Percentiles rank a stretch among this genome's conserved stretches.
phyloP scores from a whole-genome alignment of 2,888 invertebrate species.

The Tinea trinotella region DNA sequence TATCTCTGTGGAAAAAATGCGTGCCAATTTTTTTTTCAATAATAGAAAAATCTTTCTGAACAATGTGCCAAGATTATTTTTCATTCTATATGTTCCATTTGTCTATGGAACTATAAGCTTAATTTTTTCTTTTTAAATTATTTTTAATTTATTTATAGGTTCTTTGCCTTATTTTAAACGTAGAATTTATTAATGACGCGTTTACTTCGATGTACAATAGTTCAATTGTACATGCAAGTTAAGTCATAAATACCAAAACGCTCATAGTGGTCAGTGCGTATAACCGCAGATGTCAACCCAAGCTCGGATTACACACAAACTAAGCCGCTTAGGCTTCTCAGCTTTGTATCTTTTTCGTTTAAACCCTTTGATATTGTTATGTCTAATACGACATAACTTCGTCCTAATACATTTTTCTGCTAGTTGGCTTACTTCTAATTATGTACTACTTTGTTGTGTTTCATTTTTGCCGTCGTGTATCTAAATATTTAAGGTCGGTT shows the following conservation, averaged over 20 bases:
- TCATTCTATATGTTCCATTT: no score
- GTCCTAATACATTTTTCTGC: not conserved
- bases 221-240: slow-evolving; percentile 3
- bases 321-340: slow-evolving; percentile 13
- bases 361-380: slow-evolving; percentile 11
- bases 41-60: no score
- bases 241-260: not conserved
- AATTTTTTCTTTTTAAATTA: no score
- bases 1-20: no score
- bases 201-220: no score
- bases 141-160: no score
- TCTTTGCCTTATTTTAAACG: no score
- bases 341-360: slow-evolving; percentile 6
- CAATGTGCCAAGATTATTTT: no score
- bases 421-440: not conserved
- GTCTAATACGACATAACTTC: not conserved
- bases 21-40: no score
- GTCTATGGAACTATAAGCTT: no score
- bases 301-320: slow-evolving; percentile 8
- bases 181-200: no score
- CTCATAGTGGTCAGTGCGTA: not conserved
- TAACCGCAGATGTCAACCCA: slow-evolving; percentile 7
- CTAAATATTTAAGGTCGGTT: no score
- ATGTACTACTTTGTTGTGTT: not conserved
- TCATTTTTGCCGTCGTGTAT: not conserved